Conservation (phyloP, 2,888 invertebrate species). For the Chymomyza caudatula region DNA sequence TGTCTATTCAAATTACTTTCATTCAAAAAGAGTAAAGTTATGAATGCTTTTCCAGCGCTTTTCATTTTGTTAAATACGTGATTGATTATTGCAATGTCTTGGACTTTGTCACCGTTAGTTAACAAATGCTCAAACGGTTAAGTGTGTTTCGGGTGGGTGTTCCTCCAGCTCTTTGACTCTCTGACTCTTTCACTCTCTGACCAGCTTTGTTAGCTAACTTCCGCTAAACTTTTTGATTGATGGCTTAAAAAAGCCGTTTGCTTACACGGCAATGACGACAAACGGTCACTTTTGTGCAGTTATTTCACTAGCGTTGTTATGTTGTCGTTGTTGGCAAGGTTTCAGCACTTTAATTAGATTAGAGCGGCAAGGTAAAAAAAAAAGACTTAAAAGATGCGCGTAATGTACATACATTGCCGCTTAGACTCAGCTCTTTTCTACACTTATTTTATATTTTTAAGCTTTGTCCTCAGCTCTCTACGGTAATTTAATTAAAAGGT, state of each 20-base stretch:
- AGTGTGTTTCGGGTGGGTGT: conserved; percentile 11
- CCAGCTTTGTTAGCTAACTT: conserved; percentile 23
- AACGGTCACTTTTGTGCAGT: neutral
- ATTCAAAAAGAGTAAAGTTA: conserved; percentile 31
- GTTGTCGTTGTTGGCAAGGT: conserved; percentile 31
- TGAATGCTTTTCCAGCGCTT: conserved; percentile 42
- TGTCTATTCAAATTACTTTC: conserved; percentile 61
- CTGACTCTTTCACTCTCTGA: neutral
- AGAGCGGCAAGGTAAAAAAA: conserved; percentile 23
- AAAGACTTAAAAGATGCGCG: neutral
- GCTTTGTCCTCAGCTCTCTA: conserved; percentile 18
- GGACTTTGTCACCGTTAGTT: too few relatives aligned
- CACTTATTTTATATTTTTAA: neutral
- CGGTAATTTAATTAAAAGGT: conserved; percentile 61
- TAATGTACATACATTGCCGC: neutral
- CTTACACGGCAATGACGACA: neutral
- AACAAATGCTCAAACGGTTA: neutral
- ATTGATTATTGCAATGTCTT: conserved; percentile 41
- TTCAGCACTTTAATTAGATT: conserved; percentile 59
- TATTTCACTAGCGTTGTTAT: neutral
- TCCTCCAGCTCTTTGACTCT: neutral
- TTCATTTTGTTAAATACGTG: conserved; percentile 24
- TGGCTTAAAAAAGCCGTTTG: neutral
- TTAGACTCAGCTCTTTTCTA: neutral
- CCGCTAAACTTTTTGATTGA: conserved; percentile 25